Conservation (phyloP, 64 coral and sea anemone species). For the Orbicella faveolata region DNA sequence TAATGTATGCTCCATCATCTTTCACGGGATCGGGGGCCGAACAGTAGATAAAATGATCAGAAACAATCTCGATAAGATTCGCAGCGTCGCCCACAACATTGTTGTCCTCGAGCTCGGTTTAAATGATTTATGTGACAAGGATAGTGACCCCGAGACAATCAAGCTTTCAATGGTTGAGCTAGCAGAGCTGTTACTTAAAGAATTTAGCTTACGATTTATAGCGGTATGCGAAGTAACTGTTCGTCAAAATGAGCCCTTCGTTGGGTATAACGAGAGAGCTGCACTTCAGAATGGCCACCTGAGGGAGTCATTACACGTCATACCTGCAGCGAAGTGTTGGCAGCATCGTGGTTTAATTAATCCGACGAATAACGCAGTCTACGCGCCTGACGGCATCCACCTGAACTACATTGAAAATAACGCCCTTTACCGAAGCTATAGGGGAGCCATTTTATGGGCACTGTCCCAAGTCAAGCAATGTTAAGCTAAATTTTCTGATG, state of each 20-base stretch:
- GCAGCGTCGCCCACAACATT: background rate
- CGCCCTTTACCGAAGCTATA: too few species aligned
- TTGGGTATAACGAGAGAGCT: background rate
- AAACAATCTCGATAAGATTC: background rate
- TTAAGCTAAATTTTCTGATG: background rate
- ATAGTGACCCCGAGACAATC: background rate
- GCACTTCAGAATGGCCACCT: too few species aligned
- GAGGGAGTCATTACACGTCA: too few species aligned
- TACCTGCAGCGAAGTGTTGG: background rate
- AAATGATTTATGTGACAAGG: background rate
- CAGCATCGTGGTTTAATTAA: background rate
- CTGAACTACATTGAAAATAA: too few species aligned
- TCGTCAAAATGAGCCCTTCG: background rate
- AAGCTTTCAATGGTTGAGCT: background rate
- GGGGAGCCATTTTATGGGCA: conserved; percentile 6
- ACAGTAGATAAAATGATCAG: background rate
- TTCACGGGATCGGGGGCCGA: background rate
- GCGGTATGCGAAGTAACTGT: background rate
- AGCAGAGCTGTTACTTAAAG: background rate
- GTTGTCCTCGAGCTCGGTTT: background rate
- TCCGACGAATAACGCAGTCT: background rate
- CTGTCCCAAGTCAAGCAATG: background rate
- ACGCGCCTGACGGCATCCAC: background rate
- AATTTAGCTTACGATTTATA: background rate
- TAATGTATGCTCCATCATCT: background rate